These are phyloP conservation scores for Callocephalon fimbriatum DNA, from an alignment of 2,113 vertebrate species.

Conservation along the genomic window DNA sequence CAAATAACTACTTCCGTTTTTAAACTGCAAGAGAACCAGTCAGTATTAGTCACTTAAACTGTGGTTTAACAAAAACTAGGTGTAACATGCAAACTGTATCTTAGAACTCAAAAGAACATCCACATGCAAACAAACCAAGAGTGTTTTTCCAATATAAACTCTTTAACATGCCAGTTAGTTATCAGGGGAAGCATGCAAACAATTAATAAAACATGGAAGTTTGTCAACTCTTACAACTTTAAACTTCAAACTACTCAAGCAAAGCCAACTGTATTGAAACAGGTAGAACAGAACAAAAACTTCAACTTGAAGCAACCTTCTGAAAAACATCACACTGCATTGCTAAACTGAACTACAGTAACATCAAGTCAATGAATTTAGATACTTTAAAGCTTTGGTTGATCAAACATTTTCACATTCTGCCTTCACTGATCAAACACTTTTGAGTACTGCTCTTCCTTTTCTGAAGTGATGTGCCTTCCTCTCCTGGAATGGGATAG, in stretches of 20 bases:
- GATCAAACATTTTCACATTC: conserved; percentile 68
- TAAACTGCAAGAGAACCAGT: conserved; percentile 48
- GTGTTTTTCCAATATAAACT: neutral
- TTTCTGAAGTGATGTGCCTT: conserved; percentile 76
- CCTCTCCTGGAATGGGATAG: conserved; percentile 62
- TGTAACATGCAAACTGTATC: conserved; percentile 57
- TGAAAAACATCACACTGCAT: neutral
- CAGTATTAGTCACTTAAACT: conserved; percentile 3
- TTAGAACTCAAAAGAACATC: conserved; percentile 65
- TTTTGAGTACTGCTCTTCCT: conserved; percentile 77
- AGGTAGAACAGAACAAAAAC: neutral
- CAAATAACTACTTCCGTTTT: conserved; percentile 64
- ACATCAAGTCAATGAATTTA: neutral
- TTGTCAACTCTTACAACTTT: neutral
- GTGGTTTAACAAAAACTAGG: conserved; percentile 31
- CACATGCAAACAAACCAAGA: conserved; percentile 33
- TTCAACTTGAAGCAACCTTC: conserved; percentile 16
- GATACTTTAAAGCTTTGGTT: neutral
- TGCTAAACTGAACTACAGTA: neutral
- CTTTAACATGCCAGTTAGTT: neutral
- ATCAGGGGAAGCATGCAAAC: neutral
- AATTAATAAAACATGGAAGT: neutral
- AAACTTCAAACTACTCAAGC: neutral
- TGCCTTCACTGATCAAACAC: conserved; percentile 52
- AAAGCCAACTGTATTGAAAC: neutral